These are phyloP conservation scores for Megatriorchis doriae DNA, from an alignment of 2,113 vertebrate species.

Conservation along the genomic window DNA sequence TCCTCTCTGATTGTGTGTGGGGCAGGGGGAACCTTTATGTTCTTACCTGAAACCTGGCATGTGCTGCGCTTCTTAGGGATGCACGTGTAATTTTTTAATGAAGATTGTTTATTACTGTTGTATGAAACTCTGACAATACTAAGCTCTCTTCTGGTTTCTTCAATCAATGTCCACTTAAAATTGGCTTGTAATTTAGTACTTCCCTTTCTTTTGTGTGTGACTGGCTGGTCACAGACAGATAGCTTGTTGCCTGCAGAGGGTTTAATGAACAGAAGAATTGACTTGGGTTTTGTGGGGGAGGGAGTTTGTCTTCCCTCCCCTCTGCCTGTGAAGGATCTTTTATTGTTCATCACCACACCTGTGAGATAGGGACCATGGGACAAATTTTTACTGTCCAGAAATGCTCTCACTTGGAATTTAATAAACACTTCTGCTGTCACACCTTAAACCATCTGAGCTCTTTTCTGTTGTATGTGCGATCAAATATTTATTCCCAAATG, in stretches of 20 bases:
- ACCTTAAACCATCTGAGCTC: slow-evolving; percentile 66
- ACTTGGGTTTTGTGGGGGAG: background rate
- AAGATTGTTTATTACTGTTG: slow-evolving; percentile 23
- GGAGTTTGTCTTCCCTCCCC: background rate
- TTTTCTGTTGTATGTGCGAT: slow-evolving; percentile 42
- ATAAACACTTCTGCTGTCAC: slow-evolving; percentile 63
- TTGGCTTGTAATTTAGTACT: slow-evolving; percentile 39
- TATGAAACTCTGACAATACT: background rate
- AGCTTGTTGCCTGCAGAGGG: background rate
- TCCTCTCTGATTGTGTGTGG: background rate
- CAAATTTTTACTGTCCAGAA: background rate
- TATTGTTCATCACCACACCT: slow-evolving; percentile 32
- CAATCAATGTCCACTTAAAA: slow-evolving; percentile 49
- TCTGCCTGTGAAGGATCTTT: background rate
- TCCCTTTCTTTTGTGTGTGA: background rate
- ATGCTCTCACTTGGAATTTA: slow-evolving; percentile 41
- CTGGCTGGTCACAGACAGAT: background rate
- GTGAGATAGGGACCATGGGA: background rate
- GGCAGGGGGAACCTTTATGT: background rate
- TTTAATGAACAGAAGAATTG: slow-evolving; percentile 9
- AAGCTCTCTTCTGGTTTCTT: slow-evolving; percentile 37
- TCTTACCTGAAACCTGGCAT: background rate
- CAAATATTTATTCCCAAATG: slow-evolving; percentile 73
- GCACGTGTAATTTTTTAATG: background rate
- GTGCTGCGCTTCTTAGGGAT: background rate